phyloP scores from a whole-genome alignment of 2,113 vertebrate genomes.

The Tenrec ecaudatus region DNA sequence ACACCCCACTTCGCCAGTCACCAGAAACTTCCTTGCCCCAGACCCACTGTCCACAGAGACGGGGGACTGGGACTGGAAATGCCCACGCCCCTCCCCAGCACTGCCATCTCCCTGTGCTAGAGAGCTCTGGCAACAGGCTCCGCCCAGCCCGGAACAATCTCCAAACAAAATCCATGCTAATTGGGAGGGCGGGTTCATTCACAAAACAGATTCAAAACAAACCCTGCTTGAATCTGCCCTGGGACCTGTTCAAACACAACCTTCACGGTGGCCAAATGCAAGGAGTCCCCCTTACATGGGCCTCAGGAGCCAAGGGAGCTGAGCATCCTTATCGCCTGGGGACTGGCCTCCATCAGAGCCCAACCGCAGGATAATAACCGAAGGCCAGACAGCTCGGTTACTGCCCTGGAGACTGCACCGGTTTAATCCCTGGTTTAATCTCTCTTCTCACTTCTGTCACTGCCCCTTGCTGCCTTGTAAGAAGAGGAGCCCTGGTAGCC shows the following conservation, averaged over 20 bases:
- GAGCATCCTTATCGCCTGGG: neutral
- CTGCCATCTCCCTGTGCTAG: neutral
- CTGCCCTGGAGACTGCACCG: rapidly evolving
- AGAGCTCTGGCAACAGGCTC: neutral
- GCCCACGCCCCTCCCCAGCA: neutral
- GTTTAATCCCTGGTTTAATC: too few relatives aligned
- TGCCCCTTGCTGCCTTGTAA: neutral
- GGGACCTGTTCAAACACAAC: neutral
- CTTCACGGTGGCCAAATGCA: neutral
- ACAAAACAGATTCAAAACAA: too few relatives aligned
- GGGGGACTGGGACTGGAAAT: neutral
- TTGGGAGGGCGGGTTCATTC: neutral
- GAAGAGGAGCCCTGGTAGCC: too few relatives aligned
- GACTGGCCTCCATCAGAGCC: neutral
- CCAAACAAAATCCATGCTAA: neutral
- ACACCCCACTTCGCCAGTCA: neutral
- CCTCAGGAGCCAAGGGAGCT: neutral
- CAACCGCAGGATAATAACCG: neutral
- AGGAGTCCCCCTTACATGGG: neutral
- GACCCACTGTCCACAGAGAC: neutral
- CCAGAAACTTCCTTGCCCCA: neutral
- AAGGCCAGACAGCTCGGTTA: neutral
- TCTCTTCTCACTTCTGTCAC: neutral
- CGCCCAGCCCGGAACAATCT: neutral
- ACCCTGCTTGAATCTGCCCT: neutral